Evolutionary conservation across 2,113 vertebrate genomes (phyloP).

Genomic region (Pomatorhinus ruficollis): DNA sequence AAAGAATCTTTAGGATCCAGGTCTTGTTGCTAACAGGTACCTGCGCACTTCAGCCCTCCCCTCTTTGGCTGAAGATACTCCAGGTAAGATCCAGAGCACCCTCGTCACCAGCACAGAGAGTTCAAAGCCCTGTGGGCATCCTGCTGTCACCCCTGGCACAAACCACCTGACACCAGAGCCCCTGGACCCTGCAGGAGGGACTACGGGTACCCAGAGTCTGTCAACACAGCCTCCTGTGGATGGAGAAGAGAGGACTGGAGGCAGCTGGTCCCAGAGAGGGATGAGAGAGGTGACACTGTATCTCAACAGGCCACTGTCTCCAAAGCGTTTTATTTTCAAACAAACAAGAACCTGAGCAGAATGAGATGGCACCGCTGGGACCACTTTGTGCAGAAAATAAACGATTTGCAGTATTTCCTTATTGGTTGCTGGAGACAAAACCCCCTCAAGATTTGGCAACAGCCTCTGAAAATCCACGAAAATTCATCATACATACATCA

Average conservation of each 20-base stretch:
- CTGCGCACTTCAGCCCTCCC: background rate
- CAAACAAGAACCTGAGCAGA: background rate
- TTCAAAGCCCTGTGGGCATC: background rate
- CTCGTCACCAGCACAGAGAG: background rate
- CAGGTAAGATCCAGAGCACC: background rate
- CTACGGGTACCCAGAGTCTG: accelerated
- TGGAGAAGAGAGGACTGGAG: background rate
- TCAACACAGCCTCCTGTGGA: background rate
- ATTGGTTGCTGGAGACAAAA: background rate
- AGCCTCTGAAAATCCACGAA: background rate
- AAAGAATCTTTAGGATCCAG: background rate
- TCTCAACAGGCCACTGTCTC: background rate
- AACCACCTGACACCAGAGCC: background rate
- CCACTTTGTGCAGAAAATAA: background rate
- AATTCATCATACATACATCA: accelerated
- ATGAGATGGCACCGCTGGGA: background rate
- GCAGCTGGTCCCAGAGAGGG: background rate
- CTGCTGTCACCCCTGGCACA: background rate
- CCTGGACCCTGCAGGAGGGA: background rate
- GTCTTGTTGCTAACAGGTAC: background rate
- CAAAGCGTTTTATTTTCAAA: background rate
- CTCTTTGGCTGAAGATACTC: background rate
- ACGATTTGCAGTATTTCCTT: background rate
- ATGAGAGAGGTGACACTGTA: background rate
- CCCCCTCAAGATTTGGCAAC: background rate